phyloP scores from a whole-genome alignment of 2,797 vertebrate species.

The Amblyopsis hoosieri region DNA sequence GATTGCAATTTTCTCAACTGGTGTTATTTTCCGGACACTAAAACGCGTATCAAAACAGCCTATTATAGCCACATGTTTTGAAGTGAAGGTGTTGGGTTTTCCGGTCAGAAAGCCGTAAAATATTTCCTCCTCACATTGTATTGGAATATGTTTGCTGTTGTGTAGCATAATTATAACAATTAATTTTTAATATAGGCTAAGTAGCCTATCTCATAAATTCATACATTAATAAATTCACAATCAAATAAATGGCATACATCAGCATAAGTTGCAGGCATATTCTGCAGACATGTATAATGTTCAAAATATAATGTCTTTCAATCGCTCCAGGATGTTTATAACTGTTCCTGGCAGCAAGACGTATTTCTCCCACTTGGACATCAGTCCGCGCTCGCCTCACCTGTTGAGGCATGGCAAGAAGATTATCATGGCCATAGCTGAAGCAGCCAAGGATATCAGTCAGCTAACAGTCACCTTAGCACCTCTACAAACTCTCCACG shows the following conservation, averaged over 20 bases:
- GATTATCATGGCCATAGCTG: constrained; percentile 75
- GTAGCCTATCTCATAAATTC: too few species aligned
- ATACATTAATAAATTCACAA: neutral
- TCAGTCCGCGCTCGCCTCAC: constrained; percentile 68
- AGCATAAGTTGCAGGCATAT: too few species aligned
- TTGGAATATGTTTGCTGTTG: too few species aligned
- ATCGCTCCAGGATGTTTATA: constrained; percentile 72
- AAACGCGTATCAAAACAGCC: too few species aligned
- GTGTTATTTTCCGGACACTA: too few species aligned
- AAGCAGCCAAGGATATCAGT: constrained; percentile 75
- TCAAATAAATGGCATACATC: neutral
- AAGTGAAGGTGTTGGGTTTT: too few species aligned
- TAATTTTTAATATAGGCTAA: too few species aligned
- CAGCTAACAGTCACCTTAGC: constrained; percentile 71
- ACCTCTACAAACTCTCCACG: constrained; percentile 76
- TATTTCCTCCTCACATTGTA: too few species aligned
- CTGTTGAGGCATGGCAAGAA: constrained; percentile 74
- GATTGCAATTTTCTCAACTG: too few species aligned
- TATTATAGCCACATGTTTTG: too few species aligned
- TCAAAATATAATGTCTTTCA: neutral
- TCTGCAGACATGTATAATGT: neutral
- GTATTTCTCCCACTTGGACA: constrained; percentile 80
- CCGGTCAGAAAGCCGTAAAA: too few species aligned
- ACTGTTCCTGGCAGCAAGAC: constrained; percentile 78
- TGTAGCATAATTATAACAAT: too few species aligned